Percentiles rank a stretch among this genome's conserved stretches.
Conservation (phyloP, 2,113 vertebrate species). For the Origma solitaria region DNA sequence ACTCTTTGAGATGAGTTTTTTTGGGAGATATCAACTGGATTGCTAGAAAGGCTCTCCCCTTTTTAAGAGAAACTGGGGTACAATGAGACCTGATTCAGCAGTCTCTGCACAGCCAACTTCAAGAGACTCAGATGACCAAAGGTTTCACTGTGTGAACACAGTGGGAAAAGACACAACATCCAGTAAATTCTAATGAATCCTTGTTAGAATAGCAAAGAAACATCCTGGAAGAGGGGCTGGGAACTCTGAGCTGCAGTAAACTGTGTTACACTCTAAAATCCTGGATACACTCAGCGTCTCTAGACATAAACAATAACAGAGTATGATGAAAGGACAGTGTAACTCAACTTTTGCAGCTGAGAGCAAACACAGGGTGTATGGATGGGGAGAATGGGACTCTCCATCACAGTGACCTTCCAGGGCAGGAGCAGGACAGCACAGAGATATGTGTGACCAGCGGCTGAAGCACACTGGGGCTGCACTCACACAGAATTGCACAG, state of each 20-base stretch:
- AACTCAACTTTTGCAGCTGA: not conserved
- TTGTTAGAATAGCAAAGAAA: not conserved
- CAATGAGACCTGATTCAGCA: not conserved
- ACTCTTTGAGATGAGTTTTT: not conserved
- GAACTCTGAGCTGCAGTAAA: not conserved
- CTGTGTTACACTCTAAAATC: not conserved
- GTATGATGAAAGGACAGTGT: not conserved
- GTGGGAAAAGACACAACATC: not conserved
- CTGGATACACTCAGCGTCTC: not conserved
- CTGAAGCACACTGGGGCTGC: rapidly evolving
- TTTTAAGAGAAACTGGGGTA: not conserved
- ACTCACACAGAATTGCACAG: rapidly evolving
- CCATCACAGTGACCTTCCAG: rapidly evolving
- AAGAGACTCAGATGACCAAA: not conserved
- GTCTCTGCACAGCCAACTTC: not conserved
- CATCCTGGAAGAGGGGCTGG: not conserved
- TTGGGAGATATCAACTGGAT: not conserved
- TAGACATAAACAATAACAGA: not conserved
- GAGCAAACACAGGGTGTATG: rapidly evolving
- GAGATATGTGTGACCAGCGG: not conserved
- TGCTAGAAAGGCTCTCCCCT: not conserved
- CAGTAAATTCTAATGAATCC: not conserved
- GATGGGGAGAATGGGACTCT: rapidly evolving
- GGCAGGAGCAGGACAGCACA: not conserved
- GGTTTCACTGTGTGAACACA: not conserved